A percentile compares a stretch with the other conserved stretches of the same genome.
Conservation (phyloP, 2,888 invertebrate genomes). For the Ectobius pallidus region DNA sequence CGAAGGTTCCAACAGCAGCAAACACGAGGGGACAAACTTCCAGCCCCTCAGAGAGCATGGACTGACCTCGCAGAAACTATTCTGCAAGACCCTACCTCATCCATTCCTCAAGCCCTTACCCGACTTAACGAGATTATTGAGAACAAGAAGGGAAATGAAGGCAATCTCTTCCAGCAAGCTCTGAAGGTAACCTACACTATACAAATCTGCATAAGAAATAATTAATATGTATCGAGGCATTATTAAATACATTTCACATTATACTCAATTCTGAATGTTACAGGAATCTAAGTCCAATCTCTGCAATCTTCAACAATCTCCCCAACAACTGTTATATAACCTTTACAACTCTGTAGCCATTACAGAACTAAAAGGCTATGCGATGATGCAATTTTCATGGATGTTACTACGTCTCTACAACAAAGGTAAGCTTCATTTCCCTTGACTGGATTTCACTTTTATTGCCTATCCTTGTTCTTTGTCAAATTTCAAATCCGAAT, state of each 20-base stretch:
- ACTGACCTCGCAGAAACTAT: constrained; percentile 70
- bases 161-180: constrained; percentile 69
- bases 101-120: constrained; percentile 63
- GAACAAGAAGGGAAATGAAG: constrained; percentile 52
- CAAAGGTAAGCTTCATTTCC: constrained; percentile 63
- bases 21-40: constrained; percentile 51
- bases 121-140: constrained; percentile 66
- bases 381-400: constrained; percentile 90
- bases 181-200: constrained; percentile 63
- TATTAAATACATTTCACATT: too few species aligned
- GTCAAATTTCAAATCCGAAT: too few species aligned
- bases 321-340: constrained; percentile 81
- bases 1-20: constrained; percentile 62
- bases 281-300: constrained; percentile 71
- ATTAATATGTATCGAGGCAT: too few species aligned
- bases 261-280: too few species aligned
- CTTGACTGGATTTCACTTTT: too few species aligned
- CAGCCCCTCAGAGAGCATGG: constrained; percentile 60
- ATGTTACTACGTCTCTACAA: constrained; percentile 79
- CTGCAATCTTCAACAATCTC: constrained; percentile 77
- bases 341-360: constrained; percentile 80
- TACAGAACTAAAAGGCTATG: constrained; percentile 85
- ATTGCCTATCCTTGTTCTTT: too few species aligned
- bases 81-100: constrained; percentile 65
- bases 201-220: too few species aligned